Conservation (phyloP, 2,888 invertebrate species). For the Eupithecia exiguata region DNA sequence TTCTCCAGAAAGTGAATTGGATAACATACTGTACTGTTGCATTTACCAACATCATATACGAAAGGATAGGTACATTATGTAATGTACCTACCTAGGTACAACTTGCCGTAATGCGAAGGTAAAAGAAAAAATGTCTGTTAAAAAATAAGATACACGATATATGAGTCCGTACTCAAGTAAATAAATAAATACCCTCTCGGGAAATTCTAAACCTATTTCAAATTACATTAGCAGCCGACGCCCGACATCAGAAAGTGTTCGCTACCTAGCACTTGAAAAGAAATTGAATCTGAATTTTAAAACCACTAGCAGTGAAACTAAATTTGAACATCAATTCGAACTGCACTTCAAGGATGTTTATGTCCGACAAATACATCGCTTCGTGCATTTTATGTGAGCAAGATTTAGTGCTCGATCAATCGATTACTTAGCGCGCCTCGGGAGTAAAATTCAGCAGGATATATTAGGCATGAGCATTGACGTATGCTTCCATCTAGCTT, state of each 20-base stretch:
- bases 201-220: conserved; percentile 4
- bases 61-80: too few species aligned
- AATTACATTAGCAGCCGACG: neutral
- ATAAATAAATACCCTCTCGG: neutral
- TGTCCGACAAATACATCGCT: conserved; percentile 34
- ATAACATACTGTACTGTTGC: too few species aligned
- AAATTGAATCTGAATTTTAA: conserved; percentile 13
- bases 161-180: neutral
- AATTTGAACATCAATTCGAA: conserved; percentile 41
- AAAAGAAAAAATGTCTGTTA: too few species aligned
- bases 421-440: conserved; percentile 33
- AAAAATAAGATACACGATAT: neutral
- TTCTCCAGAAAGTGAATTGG: too few species aligned
- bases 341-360: conserved; percentile 40
- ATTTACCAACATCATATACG: too few species aligned
- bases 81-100: too few species aligned
- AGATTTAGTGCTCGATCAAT: conserved; percentile 42
- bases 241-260: neutral
- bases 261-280: neutral
- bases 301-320: conserved; percentile 13
- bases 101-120: too few species aligned
- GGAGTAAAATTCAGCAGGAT: conserved; percentile 14
- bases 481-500: neutral
- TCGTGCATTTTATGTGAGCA: conserved; percentile 40
- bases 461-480: conserved; percentile 7